Percentiles rank a stretch among this genome's conserved stretches.
phyloP scores from a whole-genome alignment of 2,888 invertebrate species.

The Eupithecia pulchellata region DNA sequence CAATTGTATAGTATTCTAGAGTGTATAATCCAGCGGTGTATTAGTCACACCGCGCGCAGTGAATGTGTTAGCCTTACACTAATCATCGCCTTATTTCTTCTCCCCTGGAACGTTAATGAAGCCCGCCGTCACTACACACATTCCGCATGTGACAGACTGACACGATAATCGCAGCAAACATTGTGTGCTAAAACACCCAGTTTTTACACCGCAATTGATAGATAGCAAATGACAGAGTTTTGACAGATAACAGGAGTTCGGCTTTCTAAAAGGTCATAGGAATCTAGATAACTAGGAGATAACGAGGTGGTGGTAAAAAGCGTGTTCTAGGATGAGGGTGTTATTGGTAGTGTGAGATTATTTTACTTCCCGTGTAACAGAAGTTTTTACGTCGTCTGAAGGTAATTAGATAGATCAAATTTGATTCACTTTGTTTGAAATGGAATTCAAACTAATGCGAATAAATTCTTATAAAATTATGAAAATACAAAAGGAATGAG shows the following conservation, averaged over 20 bases:
- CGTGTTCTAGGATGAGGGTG: neutral
- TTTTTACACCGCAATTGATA: constrained; percentile 40
- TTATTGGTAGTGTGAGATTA: neutral
- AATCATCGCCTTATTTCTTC: constrained; percentile 2
- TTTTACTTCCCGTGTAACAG: neutral
- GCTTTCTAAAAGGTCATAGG: constrained; percentile 40
- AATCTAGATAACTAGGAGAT: constrained; percentile 37
- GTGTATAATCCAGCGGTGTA: no score
- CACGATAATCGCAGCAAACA: constrained; percentile 29
- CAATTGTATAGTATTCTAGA: no score
- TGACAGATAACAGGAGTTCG: constrained; percentile 40
- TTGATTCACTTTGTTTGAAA: neutral
- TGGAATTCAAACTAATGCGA: neutral
- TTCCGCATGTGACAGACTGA: constrained; percentile 14
- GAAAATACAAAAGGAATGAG: neutral
- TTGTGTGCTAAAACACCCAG: constrained; percentile 35
- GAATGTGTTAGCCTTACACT: neutral
- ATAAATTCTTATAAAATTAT: neutral
- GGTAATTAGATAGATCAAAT: neutral
- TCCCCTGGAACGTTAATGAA: constrained; percentile 8
- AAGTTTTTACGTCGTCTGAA: neutral
- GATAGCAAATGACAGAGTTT: constrained; percentile 35
- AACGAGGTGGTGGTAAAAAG: neutral
- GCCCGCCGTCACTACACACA: neutral
- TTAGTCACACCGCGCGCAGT: neutral